Conservation (phyloP, 2,797 vertebrate genomes). For the Scyliorhinus canicula region DNA sequence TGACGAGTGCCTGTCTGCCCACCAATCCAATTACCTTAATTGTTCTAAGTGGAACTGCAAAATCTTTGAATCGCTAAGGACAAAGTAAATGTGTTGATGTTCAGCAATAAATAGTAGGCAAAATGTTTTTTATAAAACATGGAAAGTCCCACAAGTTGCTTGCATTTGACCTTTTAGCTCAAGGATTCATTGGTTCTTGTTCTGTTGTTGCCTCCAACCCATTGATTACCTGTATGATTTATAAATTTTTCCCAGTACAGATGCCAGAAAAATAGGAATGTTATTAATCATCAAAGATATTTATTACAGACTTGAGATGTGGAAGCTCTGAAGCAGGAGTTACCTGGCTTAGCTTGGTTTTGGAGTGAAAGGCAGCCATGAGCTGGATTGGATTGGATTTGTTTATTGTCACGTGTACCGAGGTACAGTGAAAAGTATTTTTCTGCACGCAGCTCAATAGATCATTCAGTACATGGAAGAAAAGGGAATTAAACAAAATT, state of each 20-base stretch:
- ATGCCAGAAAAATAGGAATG: neutral
- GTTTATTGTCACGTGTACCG: too few relatives aligned
- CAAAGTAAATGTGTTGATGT: neutral
- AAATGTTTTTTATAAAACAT: neutral
- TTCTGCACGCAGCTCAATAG: too few relatives aligned
- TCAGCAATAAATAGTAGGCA: neutral
- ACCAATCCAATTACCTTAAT: too few relatives aligned
- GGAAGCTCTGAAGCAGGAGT: neutral
- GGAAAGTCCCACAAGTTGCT: neutral
- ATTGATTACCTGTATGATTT: neutral
- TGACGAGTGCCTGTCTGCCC: neutral
- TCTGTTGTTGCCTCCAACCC: neutral
- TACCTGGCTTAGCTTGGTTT: neutral
- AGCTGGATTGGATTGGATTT: too few relatives aligned
- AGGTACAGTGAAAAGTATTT: too few relatives aligned
- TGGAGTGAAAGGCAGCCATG: neutral
- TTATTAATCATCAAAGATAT: neutral
- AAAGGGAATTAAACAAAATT: too few relatives aligned
- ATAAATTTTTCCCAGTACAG: neutral
- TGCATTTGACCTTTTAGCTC: neutral
- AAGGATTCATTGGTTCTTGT: neutral
- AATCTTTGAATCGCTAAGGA: neutral
- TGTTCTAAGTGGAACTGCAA: too few relatives aligned
- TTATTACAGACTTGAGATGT: neutral
- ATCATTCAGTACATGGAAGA: too few relatives aligned